Conservation (phyloP, 2,113 vertebrate genomes). For the Platichthys flesus region DNA sequence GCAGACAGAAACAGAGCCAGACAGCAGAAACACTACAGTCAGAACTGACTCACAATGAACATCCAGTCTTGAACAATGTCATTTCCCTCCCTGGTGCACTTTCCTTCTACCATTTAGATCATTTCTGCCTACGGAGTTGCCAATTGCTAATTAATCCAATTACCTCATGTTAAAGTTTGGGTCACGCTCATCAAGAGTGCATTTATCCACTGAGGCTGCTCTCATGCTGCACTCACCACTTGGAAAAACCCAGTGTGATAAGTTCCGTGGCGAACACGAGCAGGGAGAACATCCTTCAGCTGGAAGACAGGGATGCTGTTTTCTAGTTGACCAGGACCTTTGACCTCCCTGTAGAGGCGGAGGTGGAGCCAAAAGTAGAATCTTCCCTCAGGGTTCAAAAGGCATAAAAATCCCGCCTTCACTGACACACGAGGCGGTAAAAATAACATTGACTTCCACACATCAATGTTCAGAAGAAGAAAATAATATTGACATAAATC, state of each 20-base stretch:
- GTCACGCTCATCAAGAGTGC: not conserved
- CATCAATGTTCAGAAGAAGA: constrained; percentile 30
- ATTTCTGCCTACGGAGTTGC: constrained; percentile 1
- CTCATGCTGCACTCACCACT: not conserved
- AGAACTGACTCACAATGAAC: too few relatives aligned
- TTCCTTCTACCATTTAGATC: not conserved
- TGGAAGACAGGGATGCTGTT: constrained; percentile 20
- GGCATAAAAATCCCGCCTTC: constrained; percentile 20
- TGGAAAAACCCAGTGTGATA: not conserved
- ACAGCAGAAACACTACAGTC: too few relatives aligned
- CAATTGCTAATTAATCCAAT: constrained; percentile 11
- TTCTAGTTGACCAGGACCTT: constrained; percentile 22
- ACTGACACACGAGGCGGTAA: constrained; percentile 36
- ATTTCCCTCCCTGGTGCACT: not conserved
- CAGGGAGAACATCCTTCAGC: constrained; percentile 7
- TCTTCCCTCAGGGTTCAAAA: constrained; percentile 47
- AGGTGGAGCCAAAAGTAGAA: constrained; percentile 47
- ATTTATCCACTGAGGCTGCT: not conserved
- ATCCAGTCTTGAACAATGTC: too few relatives aligned
- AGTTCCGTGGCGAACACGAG: not conserved
- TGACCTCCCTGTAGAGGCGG: constrained; percentile 42
- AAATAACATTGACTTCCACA: constrained; percentile 51
- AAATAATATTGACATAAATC: constrained; percentile 39
- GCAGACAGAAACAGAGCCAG: too few relatives aligned
- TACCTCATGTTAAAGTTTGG: constrained; percentile 10